phyloP scores from a whole-genome alignment of 2,888 invertebrate species.

The Lycia hirtaria region DNA sequence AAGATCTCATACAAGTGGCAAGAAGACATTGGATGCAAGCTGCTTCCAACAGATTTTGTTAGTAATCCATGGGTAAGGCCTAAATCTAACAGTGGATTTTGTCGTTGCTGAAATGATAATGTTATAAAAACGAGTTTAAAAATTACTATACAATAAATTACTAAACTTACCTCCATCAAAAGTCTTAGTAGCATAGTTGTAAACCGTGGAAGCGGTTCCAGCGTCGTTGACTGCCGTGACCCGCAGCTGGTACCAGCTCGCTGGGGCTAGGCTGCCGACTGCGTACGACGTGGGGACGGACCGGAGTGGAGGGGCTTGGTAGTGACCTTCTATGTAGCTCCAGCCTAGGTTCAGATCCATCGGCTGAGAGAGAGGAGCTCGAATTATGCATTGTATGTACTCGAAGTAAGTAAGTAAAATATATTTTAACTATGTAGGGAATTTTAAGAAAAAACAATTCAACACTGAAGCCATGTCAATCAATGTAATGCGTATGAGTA shows the following conservation, averaged over 20 bases:
- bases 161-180: constrained; percentile 82
- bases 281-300: constrained; percentile 76
- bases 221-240: constrained; percentile 88
- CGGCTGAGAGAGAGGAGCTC: constrained; percentile 49
- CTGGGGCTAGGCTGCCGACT: constrained; percentile 84
- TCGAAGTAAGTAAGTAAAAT: background rate
- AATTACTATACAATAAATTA: no score
- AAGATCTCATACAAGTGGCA: no score
- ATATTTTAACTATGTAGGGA: no score
- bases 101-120: no score
- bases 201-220: constrained; percentile 85
- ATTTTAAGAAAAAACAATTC: no score
- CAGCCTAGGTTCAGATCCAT: constrained; percentile 70
- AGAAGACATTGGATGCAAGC: no score
- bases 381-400: background rate
- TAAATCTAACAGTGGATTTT: no score
- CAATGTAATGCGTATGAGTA: no score
- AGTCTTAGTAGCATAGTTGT: constrained; percentile 86
- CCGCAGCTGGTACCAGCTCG: constrained; percentile 86
- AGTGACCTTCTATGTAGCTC: constrained; percentile 73
- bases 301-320: constrained; percentile 66
- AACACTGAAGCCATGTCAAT: no score
- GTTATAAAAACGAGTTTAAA: no score
- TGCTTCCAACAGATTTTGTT: no score
- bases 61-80: no score